Evolutionary conservation across 2,888 invertebrate genomes (phyloP), one percentile per base, ranked within the genome.

Genomic region (Agriotes lineatus): DNA sequence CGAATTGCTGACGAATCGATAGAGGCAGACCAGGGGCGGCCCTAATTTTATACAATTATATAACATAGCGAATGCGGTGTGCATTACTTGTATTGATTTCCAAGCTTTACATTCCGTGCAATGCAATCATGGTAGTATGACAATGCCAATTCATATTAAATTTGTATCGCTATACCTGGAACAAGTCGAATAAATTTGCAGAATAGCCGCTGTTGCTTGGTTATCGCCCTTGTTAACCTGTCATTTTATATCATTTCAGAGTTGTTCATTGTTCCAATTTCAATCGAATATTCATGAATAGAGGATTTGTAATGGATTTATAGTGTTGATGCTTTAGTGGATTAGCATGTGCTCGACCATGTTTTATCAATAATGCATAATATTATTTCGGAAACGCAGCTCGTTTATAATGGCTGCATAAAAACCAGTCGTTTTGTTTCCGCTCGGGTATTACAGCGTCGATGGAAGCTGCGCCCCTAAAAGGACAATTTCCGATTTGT

Each of bases 251-350:
- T 70, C 67, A 70, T 57, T 64, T 58, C 57, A 60, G 42, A 67
- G 33, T 70, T 67, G 67, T 64, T 67, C 66, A 67, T 61, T 67
- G 60, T 52, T 59, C 39, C 59, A 70, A 61, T 59, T 70, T 70
- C 67, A 64, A 70, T 67, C 62, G 66, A 66, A 70, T 70, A 70
- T 70, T 70, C 69, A 66, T 70, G 69, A 70, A 70, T 70, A 58
- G 58, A 52, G 58, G 59, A 70, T 70, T 70, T 66, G 66, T 66
- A 70, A 70, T 70, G 69, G 66, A 70, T 70, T 70, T 70, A 66
- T 66, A 66, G 60, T 70, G 69, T 66, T 70, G 56, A 66, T 66
- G 69, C 58, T 70, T 52, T 54, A 70, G 56, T 54, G 48, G 57
- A 70, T 69, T 70, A 66, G 62, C 69, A 65, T 65, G 56, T 65